Percentiles rank a stretch among this genome's conserved stretches.
phyloP scores from a whole-genome alignment of 1,140 invertebrate genomes.

The Magallana ariakensis region DNA sequence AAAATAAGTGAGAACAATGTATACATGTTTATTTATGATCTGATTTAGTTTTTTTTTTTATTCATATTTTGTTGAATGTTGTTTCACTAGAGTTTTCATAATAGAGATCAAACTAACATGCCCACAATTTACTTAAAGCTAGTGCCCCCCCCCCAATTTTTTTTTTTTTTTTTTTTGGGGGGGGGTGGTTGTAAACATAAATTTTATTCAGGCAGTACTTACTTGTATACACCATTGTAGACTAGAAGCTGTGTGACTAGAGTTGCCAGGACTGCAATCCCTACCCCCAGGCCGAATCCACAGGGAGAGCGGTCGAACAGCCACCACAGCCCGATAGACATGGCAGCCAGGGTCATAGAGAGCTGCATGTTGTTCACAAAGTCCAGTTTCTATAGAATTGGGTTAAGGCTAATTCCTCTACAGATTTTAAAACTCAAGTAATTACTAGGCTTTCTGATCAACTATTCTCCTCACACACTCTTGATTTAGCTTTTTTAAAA shows the following conservation, averaged over 20 bases:
- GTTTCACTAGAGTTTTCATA: too few relatives aligned
- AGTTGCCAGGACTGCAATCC: constrained; percentile 79
- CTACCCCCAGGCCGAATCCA: constrained; percentile 80
- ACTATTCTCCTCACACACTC: too few relatives aligned
- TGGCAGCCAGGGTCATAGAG: constrained; percentile 78
- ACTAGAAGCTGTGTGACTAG: constrained; percentile 79
- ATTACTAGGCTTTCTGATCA: too few relatives aligned
- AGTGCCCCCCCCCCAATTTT: too few relatives aligned
- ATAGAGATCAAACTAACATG: too few relatives aligned
- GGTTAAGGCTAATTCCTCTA: constrained; percentile 68
- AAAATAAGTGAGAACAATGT: too few relatives aligned
- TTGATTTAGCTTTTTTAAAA: background rate
- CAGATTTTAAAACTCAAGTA: background rate
- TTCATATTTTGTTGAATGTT: too few relatives aligned
- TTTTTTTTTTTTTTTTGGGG: too few relatives aligned
- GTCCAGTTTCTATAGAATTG: constrained; percentile 77
- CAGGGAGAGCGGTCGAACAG: constrained; percentile 80
- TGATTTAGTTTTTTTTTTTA: too few relatives aligned
- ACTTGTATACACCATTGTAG: constrained; percentile 80
- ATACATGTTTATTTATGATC: too few relatives aligned
- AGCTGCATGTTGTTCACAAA: constrained; percentile 80
- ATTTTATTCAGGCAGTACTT: constrained; percentile 49
- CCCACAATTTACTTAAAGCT: too few relatives aligned
- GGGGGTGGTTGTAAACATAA: too few relatives aligned
- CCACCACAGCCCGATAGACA: constrained; percentile 81